A percentile compares a stretch with the other conserved stretches of the same genome.
phyloP scores from a whole-genome alignment of 2,888 invertebrate species.

The Euproctis similis region DNA sequence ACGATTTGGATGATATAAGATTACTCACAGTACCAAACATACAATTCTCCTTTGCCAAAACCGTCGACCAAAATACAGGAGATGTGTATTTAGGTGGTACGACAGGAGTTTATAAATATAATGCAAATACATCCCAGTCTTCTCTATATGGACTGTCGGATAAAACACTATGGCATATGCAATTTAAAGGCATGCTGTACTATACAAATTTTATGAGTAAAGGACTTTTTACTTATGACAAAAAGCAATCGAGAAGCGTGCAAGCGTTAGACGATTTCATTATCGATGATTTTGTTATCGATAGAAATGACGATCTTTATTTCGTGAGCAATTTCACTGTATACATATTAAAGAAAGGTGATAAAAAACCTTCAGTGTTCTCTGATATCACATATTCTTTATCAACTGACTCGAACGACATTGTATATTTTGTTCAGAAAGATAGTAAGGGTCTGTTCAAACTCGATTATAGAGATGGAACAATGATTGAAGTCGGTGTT shows the following conservation, averaged over 20 bases:
- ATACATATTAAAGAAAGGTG: conserved; percentile 39
- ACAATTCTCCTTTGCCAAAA: conserved; percentile 45
- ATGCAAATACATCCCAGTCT: conserved; percentile 29
- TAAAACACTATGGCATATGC: conserved; percentile 52
- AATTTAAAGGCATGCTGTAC: conserved; percentile 42
- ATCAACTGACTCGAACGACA: conserved; percentile 39
- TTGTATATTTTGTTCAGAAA: conserved; percentile 44
- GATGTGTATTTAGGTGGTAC: conserved; percentile 46
- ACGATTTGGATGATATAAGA: conserved; percentile 40
- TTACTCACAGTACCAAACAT: conserved; percentile 34
- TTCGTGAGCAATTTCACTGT: conserved; percentile 41
- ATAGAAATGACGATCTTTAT: conserved; percentile 44
- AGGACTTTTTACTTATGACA: conserved; percentile 36
- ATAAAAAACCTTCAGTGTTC: conserved; percentile 31
- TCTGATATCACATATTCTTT: conserved; percentile 41
- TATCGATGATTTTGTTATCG: conserved; percentile 53
- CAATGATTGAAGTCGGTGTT: conserved; percentile 38
- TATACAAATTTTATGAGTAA: conserved; percentile 38
- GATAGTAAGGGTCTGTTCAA: conserved; percentile 42
- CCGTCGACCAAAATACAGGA: conserved; percentile 41
- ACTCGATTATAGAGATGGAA: conserved; percentile 34
- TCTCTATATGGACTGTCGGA: conserved; percentile 32
- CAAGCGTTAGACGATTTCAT: conserved; percentile 32
- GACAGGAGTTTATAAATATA: conserved; percentile 43
- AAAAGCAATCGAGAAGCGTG: conserved; percentile 32